These are phyloP conservation scores for Epistrophe eligans DNA, from an alignment of 2,888 invertebrate genomes.

Conservation along the genomic window DNA sequence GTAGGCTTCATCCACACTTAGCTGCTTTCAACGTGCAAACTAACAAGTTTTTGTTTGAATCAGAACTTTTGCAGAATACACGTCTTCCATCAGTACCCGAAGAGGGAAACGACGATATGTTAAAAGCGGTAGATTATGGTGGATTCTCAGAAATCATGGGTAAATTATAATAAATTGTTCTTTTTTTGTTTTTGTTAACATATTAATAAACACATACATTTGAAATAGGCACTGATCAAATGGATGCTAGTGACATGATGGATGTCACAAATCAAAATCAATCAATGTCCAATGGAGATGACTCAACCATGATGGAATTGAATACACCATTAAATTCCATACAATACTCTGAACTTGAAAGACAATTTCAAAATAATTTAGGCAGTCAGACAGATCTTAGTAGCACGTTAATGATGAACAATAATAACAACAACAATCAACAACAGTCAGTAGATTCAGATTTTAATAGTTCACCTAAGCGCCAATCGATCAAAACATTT, in stretches of 20 bases:
- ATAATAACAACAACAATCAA: conserved; percentile 47
- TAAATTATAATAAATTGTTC: conserved; percentile 36
- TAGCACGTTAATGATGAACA: conserved; percentile 60
- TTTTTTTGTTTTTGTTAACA: background rate
- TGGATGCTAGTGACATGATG: conserved; percentile 81
- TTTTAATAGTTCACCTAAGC: conserved; percentile 63
- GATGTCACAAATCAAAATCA: conserved; percentile 78
- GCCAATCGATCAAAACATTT: conserved; percentile 78
- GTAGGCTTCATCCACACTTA: conserved; percentile 82
- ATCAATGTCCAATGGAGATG: conserved; percentile 77
- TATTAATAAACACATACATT: background rate
- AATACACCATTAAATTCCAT: conserved; percentile 80
- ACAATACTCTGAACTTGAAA: conserved; percentile 80
- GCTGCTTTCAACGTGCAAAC: background rate
- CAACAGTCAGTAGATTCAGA: conserved; percentile 59
- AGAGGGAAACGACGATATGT: conserved; percentile 86
- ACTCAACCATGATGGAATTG: conserved; percentile 82
- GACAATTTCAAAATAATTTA: conserved; percentile 79
- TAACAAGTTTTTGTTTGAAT: conserved; percentile 19
- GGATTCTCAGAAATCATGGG: conserved; percentile 80
- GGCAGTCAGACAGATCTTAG: conserved; percentile 60
- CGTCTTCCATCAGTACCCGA: conserved; percentile 87
- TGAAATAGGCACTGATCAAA: conserved; percentile 78
- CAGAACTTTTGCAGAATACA: conserved; percentile 82
- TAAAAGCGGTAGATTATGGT: conserved; percentile 84